These are phyloP conservation scores for Antechinus stuartii DNA, from an alignment of 2,113 vertebrate species.

Conservation along the genomic window DNA sequence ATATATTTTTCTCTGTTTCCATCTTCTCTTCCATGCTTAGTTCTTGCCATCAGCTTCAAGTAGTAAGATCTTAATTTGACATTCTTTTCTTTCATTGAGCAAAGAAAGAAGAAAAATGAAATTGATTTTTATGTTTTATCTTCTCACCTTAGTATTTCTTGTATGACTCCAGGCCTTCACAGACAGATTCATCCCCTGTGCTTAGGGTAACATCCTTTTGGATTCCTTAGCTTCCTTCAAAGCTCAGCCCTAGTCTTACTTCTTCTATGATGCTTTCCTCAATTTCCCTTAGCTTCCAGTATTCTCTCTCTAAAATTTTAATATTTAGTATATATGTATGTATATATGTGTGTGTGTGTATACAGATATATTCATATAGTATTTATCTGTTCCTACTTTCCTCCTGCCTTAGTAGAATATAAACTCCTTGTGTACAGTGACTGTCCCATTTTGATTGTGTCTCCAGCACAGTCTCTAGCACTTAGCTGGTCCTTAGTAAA, in stretches of 20 bases:
- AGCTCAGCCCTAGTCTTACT: background rate
- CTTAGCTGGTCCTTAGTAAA: background rate
- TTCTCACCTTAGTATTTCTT: conserved; percentile 36
- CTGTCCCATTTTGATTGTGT: background rate
- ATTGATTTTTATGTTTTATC: conserved; percentile 38
- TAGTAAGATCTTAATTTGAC: conserved; percentile 23
- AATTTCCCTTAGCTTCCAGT: background rate
- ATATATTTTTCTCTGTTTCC: background rate
- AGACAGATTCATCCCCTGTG: background rate
- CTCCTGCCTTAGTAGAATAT: background rate
- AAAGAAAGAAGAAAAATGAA: background rate
- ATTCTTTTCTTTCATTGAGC: conserved; percentile 44
- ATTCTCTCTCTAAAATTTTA: background rate
- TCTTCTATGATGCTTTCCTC: background rate
- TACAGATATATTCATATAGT: too few species aligned
- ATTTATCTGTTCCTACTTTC: background rate
- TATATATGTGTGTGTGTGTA: too few species aligned
- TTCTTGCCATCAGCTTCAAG: conserved; percentile 26
- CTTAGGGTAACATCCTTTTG: background rate
- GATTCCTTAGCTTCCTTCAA: background rate
- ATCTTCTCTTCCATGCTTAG: background rate
- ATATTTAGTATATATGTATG: background rate
- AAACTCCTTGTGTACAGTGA: background rate
- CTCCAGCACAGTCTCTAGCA: background rate
- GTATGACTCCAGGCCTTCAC: background rate